These are phyloP conservation scores for Micromys minutus DNA, from an alignment of 2,113 vertebrate species.

Conservation along the genomic window DNA sequence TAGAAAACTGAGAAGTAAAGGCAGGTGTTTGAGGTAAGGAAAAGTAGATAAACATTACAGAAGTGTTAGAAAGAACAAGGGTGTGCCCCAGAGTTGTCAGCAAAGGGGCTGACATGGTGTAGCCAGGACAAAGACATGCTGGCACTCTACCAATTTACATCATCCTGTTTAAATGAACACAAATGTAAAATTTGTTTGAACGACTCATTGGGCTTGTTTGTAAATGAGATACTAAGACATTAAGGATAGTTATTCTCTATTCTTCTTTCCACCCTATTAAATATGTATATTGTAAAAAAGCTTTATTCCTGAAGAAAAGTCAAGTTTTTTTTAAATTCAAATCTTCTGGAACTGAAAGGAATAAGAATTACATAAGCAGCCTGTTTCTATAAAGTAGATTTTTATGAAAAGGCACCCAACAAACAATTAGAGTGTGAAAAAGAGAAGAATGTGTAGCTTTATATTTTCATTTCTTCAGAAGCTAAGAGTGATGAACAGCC, in stretches of 20 bases:
- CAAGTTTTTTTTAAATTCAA: conserved; percentile 21
- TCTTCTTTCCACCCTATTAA: conserved; percentile 35
- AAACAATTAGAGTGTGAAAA: background rate
- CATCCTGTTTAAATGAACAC: conserved; percentile 3
- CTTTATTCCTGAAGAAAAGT: conserved; percentile 2
- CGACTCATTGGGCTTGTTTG: conserved; percentile 12
- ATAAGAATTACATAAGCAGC: conserved; percentile 37
- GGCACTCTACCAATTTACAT: background rate
- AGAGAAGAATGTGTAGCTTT: background rate
- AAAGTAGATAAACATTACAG: background rate
- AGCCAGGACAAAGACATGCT: background rate
- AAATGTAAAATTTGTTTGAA: conserved; percentile 34
- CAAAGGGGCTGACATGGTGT: no score
- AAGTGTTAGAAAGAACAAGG: background rate
- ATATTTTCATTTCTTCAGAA: background rate
- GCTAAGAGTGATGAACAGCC: background rate
- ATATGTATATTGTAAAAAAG: conserved; percentile 22
- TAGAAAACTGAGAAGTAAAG: background rate
- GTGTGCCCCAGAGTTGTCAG: background rate
- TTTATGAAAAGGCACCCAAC: conserved; percentile 27
- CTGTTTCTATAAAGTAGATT: background rate
- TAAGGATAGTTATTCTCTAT: background rate
- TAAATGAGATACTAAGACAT: conserved; percentile 37
- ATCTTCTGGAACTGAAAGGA: conserved; percentile 39
- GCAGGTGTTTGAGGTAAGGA: background rate